Conservation (phyloP, 1,140 invertebrate genomes). For the Drosophila repletoides region DNA sequence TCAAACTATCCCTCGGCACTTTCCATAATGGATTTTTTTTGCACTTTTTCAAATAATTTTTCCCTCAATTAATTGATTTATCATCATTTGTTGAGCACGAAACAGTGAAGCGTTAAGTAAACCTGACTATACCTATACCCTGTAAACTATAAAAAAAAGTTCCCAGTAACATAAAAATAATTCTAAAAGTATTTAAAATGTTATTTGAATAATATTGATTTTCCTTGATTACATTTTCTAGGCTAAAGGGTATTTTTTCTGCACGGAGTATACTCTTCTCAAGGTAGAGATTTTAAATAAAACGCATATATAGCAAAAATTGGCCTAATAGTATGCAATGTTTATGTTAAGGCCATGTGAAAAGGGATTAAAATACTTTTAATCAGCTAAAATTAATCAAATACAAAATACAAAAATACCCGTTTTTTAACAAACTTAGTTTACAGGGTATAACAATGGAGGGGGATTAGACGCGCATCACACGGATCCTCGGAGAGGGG, state of each 20-base stretch:
- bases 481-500: constrained; percentile 16
- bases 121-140: neutral
- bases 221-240: too few relatives aligned
- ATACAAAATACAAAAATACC: neutral
- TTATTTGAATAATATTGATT: too few relatives aligned
- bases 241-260: too few relatives aligned
- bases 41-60: constrained; percentile 11
- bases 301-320: neutral
- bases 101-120: neutral
- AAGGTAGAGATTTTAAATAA: too few relatives aligned
- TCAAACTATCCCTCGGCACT: constrained; percentile 11
- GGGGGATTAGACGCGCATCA: too few relatives aligned
- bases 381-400: neutral
- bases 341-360: neutral
- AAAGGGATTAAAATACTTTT: neutral
- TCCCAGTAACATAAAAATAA: neutral
- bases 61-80: constrained; percentile 19
- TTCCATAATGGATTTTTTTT: constrained; percentile 21
- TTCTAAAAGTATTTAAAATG: neutral
- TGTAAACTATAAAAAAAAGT: neutral
- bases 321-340: constrained; percentile 24
- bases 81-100: neutral
- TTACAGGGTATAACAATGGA: constrained; percentile 50
- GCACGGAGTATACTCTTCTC: too few relatives aligned
- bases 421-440: too few relatives aligned